Percentiles rank a stretch among this genome's conserved stretches.
These are phyloP conservation scores for Pristionchus japonicus DNA, from an alignment of 2,888 invertebrate genomes.

Conservation along the genomic window DNA sequence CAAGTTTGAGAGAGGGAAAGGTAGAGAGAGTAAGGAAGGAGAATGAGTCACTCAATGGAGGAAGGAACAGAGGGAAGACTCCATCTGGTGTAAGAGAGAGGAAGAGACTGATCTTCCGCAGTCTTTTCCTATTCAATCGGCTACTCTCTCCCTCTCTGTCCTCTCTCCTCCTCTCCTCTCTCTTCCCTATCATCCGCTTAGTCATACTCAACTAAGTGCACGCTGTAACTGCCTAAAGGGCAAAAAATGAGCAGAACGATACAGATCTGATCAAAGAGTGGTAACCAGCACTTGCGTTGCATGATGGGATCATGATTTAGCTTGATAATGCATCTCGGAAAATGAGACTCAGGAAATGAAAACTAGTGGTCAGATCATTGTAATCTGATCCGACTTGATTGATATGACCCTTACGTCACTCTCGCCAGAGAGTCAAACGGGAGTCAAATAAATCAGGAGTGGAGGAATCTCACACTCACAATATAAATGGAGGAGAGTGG, in stretches of 20 bases:
- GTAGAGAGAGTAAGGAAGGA: conserved; percentile 6
- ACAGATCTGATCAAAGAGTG: not conserved
- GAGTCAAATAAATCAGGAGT: not conserved
- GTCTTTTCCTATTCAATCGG: conserved; percentile 3
- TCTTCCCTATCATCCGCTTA: not conserved
- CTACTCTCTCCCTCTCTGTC: conserved; percentile 9
- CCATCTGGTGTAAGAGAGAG: conserved; percentile 29
- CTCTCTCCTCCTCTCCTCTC: not conserved
- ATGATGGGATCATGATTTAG: too few relatives aligned
- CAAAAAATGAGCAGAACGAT: not conserved
- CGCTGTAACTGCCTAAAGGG: conserved; percentile 1
- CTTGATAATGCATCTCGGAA: too few relatives aligned
- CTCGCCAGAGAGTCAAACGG: too few relatives aligned
- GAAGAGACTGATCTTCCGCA: not conserved
- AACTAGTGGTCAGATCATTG: not conserved
- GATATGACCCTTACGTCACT: not conserved
- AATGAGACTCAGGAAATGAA: too few relatives aligned
- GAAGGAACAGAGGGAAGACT: not conserved
- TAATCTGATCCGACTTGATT: not conserved
- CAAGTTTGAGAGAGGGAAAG: conserved; percentile 33
- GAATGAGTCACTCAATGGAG: not conserved
- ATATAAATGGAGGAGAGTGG: conserved; percentile 33
- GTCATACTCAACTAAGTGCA: conserved; percentile 21
- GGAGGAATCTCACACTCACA: not conserved
- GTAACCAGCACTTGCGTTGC: not conserved